A percentile compares a stretch with the other conserved stretches of the same genome.
phyloP scores from a whole-genome alignment of 2,797 vertebrate genomes.

The Eulemur albifrons region DNA sequence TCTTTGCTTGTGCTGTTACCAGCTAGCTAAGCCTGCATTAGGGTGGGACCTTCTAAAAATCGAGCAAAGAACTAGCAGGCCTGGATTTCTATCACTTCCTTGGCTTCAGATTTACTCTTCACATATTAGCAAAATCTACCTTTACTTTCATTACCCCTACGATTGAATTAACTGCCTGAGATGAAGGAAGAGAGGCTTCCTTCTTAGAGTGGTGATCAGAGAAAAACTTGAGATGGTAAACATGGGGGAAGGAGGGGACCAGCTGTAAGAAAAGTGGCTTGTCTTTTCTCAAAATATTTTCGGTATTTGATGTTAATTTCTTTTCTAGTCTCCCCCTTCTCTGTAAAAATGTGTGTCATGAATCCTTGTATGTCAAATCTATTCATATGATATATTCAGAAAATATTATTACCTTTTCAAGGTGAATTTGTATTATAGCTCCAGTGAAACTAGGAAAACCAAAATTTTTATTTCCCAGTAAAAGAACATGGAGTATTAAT shows the following conservation, averaged over 20 bases:
- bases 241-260: fast-evolving
- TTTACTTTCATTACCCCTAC: background rate
- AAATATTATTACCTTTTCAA: background rate
- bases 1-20: background rate
- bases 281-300: background rate
- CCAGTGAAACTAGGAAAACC: background rate
- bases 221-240: background rate
- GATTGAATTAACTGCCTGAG: background rate
- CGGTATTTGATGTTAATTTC: background rate
- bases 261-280: background rate
- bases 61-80: background rate
- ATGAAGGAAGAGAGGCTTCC: background rate
- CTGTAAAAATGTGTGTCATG: background rate
- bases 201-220: background rate
- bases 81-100: background rate
- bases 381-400: background rate
- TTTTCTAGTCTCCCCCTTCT: background rate
- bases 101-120: background rate
- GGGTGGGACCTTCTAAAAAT: background rate
- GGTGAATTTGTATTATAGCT: background rate
- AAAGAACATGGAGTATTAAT: background rate
- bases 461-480: background rate
- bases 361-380: background rate
- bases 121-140: background rate
- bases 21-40: background rate